Percentiles rank a stretch among this genome's conserved stretches.
Conservation (phyloP, 2,888 invertebrate species). For the Empis livida region DNA sequence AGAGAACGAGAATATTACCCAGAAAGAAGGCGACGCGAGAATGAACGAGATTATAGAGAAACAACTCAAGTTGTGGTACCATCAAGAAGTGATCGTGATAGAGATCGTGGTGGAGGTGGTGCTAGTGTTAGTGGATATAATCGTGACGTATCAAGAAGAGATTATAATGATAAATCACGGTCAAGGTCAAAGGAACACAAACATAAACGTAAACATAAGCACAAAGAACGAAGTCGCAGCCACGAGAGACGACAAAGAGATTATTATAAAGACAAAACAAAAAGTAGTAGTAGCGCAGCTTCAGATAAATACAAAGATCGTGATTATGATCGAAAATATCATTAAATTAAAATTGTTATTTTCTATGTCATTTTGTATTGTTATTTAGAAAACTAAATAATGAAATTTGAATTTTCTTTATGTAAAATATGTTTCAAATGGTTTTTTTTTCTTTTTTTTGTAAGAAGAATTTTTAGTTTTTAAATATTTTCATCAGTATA, state of each 20-base stretch:
- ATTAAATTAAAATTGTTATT: not conserved
- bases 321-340: not conserved
- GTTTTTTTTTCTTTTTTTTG: no score
- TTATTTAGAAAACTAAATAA: not conserved
- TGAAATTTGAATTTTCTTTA: not conserved
- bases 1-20: conserved; percentile 10
- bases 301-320: not conserved
- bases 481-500: no score
- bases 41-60: conserved; percentile 3
- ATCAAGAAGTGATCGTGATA: no score
- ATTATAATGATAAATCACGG: conserved; percentile 19
- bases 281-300: not conserved
- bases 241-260: conserved; percentile 22
- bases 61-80: conserved; percentile 4
- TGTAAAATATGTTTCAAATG: not conserved
- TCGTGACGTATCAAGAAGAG: conserved; percentile 18
- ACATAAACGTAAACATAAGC: conserved; percentile 31
- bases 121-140: conserved; percentile 13
- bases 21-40: conserved; percentile 11
- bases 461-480: no score
- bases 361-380: not conserved
- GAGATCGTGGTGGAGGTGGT: not conserved
- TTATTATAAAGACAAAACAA: not conserved
- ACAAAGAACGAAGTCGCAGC: conserved; percentile 26
- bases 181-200: conserved; percentile 19